A percentile compares a stretch with the other conserved stretches of the same genome.
Conservation (phyloP, 2,888 invertebrate genomes). For the Harpagoxenus sublaevis region DNA sequence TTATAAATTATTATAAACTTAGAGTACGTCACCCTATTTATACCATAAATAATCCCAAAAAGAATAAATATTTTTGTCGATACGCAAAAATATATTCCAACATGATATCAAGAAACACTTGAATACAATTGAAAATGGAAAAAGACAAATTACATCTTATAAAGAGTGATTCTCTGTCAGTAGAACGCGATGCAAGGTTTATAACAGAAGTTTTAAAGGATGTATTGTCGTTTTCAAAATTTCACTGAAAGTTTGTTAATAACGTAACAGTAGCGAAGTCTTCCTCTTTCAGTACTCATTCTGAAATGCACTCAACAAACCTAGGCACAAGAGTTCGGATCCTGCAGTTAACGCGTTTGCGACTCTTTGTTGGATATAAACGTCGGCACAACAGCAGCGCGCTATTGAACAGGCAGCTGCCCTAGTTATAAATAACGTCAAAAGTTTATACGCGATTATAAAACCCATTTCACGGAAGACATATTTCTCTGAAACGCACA, state of each 20-base stretch:
- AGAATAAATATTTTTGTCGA: background rate
- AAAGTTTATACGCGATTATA: conserved; percentile 50
- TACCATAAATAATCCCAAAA: background rate
- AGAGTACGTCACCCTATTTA: background rate
- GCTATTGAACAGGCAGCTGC: conserved; percentile 35
- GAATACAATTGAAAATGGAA: background rate
- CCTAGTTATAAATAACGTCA: conserved; percentile 47
- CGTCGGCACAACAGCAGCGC: conserved; percentile 4
- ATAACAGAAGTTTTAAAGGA: conserved; percentile 28
- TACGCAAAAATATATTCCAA: background rate
- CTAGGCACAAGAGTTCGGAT: background rate
- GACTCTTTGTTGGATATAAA: conserved; percentile 31
- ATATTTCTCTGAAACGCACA: conserved; percentile 29
- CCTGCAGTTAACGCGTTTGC: conserved; percentile 9
- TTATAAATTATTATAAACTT: conserved; percentile 19
- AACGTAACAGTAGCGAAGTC: background rate
- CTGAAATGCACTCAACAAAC: conserved; percentile 32
- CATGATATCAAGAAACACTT: background rate
- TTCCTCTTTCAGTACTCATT: background rate
- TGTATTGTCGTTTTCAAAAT: background rate
- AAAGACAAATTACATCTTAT: background rate
- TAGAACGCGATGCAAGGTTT: background rate
- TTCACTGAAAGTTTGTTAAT: conserved; percentile 45
- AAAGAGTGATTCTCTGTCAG: background rate
- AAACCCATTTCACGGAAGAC: conserved; percentile 36